Conservation (phyloP, 2,888 invertebrate species). For the Halocaridina rubra region DNA sequence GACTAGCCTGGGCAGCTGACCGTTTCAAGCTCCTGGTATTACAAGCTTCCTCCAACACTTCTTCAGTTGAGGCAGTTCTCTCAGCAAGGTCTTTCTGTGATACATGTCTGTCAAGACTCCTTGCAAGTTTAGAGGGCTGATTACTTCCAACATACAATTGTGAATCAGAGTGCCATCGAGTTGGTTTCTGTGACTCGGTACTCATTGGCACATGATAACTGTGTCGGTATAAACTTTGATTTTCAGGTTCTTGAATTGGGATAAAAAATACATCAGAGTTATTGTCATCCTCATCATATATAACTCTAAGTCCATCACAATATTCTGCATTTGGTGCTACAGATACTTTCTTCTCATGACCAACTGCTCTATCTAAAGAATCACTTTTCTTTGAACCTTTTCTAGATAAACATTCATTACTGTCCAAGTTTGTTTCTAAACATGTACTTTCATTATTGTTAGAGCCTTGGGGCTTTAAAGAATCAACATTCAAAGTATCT, state of each 20-base stretch:
- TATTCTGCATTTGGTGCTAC: conserved; percentile 35
- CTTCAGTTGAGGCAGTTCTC: conserved; percentile 40
- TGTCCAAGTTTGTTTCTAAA: not conserved
- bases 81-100: conserved; percentile 44
- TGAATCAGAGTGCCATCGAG: conserved; percentile 53
- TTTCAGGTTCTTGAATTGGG: conserved; percentile 55
- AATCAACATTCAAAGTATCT: too few relatives aligned
- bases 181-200: conserved; percentile 5
- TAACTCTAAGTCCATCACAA: conserved; percentile 57
- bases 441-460: too few relatives aligned
- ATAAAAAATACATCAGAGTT: conserved; percentile 60
- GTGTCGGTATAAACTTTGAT: conserved; percentile 50
- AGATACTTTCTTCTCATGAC: conserved; percentile 28
- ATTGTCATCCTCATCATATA: conserved; percentile 59
- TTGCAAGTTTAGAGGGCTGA: conserved; percentile 1
- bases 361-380: not conserved
- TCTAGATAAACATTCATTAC: not conserved
- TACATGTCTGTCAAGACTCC: conserved; percentile 45
- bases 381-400: conserved; percentile 12
- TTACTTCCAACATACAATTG: conserved; percentile 34
- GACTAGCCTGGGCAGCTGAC: conserved; percentile 37
- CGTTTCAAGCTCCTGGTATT: conserved; percentile 39
- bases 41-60: conserved; percentile 44
- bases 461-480: too few relatives aligned
- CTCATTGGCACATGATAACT: conserved; percentile 39